A percentile compares a stretch with the other conserved stretches of the same genome.
phyloP scores from a whole-genome alignment of 2,113 vertebrate genomes.

The Pandion haliaetus region DNA sequence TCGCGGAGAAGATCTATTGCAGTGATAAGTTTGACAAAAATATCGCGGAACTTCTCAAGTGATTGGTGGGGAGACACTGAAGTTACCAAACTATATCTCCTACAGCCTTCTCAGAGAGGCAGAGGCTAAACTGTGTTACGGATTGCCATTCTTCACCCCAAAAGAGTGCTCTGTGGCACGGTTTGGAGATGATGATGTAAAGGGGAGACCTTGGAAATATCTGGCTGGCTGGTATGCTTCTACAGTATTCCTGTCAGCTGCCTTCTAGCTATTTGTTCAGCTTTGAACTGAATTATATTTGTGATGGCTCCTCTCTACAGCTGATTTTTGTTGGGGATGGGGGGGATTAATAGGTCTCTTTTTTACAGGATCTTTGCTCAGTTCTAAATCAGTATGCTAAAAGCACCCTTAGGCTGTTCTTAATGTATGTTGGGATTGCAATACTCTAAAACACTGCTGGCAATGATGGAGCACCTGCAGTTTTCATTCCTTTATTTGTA shows the following conservation, averaged over 20 bases:
- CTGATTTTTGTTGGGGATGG: background rate
- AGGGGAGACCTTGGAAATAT: background rate
- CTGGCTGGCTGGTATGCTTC: background rate
- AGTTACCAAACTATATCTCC: background rate
- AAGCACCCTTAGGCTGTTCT: background rate
- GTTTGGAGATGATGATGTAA: background rate
- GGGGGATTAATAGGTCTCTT: background rate
- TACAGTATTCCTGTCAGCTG: background rate
- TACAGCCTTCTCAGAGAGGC: background rate
- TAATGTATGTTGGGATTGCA: background rate
- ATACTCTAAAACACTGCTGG: background rate
- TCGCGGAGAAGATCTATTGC: fast-evolving
- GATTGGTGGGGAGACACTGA: background rate
- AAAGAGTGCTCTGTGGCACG: background rate
- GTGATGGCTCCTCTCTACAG: background rate
- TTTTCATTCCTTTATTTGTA: conserved; percentile 30
- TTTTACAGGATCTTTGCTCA: background rate
- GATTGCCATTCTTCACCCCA: background rate
- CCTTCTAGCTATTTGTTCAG: background rate
- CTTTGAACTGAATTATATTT: background rate
- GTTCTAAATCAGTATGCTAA: background rate
- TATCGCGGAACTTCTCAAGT: background rate
- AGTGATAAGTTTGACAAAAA: background rate
- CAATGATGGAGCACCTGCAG: background rate
- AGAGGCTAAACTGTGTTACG: background rate